Percentiles rank a stretch among this genome's conserved stretches.
These are phyloP conservation scores for Sylvietta virens DNA, from an alignment of 2,113 vertebrate species.

Conservation along the genomic window DNA sequence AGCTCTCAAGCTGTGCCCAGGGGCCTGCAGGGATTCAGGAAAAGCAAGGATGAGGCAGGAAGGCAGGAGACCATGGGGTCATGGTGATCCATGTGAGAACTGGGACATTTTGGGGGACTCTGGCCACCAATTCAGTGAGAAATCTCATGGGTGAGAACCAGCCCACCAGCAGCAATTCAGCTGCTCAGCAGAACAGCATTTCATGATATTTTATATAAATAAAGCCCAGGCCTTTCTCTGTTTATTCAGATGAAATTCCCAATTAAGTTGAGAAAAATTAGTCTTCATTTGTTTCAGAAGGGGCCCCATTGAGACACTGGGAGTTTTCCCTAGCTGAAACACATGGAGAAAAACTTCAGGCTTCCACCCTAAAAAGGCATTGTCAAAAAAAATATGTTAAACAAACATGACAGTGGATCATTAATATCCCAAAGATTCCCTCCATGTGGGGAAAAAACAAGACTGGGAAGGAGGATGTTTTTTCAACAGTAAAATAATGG, in stretches of 20 bases:
- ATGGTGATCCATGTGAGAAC: background rate
- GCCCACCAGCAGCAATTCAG: background rate
- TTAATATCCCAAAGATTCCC: constrained; percentile 27
- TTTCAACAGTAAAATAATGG: constrained; percentile 30
- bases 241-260: constrained; percentile 14
- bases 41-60: background rate
- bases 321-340: constrained; percentile 21
- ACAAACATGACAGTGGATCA: constrained; percentile 9
- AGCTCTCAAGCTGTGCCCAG: background rate
- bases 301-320: background rate
- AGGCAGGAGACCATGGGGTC: background rate
- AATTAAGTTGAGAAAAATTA: constrained; percentile 13
- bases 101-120: background rate
- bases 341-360: constrained; percentile 30
- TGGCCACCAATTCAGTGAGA: background rate
- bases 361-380: constrained; percentile 40
- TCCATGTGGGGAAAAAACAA: background rate
- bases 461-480: background rate
- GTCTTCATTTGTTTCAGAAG: background rate
- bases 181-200: background rate
- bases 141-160: background rate
- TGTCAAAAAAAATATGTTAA: constrained; percentile 32
- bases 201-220: background rate
- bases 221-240: background rate
- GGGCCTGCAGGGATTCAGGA: background rate